These are phyloP conservation scores for Brachyhypopomus gauderio DNA, from an alignment of 2,113 vertebrate species.

Conservation along the genomic window DNA sequence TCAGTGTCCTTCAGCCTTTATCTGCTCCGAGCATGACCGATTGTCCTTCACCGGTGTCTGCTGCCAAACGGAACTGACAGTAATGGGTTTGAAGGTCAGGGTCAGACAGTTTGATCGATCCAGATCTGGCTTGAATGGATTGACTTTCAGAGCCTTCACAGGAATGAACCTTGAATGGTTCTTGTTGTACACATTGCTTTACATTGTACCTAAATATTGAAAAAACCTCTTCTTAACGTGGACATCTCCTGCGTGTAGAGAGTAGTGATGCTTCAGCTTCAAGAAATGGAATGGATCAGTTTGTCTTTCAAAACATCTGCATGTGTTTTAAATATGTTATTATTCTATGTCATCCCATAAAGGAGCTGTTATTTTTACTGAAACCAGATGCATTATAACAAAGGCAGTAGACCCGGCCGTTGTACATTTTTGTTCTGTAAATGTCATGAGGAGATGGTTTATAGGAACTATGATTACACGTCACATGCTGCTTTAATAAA, in stretches of 20 bases:
- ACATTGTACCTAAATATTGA: background rate
- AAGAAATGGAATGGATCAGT: background rate
- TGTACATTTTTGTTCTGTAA: background rate
- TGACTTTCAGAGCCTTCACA: background rate
- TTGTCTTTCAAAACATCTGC: background rate
- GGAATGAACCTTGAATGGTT: background rate
- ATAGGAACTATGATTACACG: constrained; percentile 38
- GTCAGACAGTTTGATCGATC: background rate
- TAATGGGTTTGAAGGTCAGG: background rate
- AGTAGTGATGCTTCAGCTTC: background rate
- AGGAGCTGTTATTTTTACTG: background rate
- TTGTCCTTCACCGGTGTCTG: background rate
- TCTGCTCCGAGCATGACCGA: background rate
- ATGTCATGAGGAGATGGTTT: background rate
- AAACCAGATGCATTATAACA: background rate
- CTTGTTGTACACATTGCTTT: background rate
- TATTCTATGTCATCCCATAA: background rate
- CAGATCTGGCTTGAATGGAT: background rate
- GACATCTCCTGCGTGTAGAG: no score
- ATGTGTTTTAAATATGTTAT: background rate
- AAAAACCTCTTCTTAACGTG: background rate
- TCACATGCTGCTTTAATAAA: constrained; percentile 19
- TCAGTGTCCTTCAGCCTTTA: constrained; percentile 2
- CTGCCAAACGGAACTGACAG: background rate
- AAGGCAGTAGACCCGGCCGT: background rate